Conservation (phyloP, 1,140 invertebrate species). For the Drosophila sechellia region DNA sequence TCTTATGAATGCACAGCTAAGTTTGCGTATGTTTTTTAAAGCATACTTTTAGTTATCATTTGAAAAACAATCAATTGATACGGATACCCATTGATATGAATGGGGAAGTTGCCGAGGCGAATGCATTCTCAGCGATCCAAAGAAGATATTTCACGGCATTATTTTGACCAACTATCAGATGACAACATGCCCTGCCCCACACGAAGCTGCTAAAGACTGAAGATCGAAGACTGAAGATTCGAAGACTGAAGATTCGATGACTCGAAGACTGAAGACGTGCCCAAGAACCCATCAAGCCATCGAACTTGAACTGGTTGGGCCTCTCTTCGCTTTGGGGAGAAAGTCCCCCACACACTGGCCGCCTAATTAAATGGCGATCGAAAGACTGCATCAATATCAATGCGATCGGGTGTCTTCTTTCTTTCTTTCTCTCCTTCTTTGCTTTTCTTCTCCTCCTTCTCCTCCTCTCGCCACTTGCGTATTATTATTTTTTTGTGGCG, state of each 20-base stretch:
- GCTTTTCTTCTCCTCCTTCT: constrained; percentile 17
- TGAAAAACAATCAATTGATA: constrained; percentile 5
- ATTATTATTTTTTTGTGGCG: constrained; percentile 6
- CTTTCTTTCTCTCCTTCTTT: background rate
- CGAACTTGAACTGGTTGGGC: constrained; percentile 53
- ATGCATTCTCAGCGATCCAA: constrained; percentile 14
- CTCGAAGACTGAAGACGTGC: constrained; percentile 1
- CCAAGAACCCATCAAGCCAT: constrained; percentile 11
- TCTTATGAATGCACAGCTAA: too few relatives aligned
- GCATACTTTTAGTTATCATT: background rate
- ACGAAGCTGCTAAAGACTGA: constrained; percentile 8
- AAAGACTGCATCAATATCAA: constrained; percentile 7
- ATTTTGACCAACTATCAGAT: constrained; percentile 14
- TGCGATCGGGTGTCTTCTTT: constrained; percentile 56
- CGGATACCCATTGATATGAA: constrained; percentile 13
- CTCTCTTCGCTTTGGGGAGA: background rate
- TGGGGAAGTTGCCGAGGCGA: constrained; percentile 17
- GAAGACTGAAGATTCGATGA: background rate
- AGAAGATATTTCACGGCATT: constrained; percentile 21
- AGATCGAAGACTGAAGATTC: background rate
- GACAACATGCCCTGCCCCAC: constrained; percentile 15
- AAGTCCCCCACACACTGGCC: constrained; percentile 49
- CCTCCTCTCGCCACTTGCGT: background rate
- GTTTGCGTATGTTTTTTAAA: background rate
- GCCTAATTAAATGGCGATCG: constrained; percentile 36